Conservation (phyloP, 1,140 invertebrate genomes). For the Micrasema longulum region DNA sequence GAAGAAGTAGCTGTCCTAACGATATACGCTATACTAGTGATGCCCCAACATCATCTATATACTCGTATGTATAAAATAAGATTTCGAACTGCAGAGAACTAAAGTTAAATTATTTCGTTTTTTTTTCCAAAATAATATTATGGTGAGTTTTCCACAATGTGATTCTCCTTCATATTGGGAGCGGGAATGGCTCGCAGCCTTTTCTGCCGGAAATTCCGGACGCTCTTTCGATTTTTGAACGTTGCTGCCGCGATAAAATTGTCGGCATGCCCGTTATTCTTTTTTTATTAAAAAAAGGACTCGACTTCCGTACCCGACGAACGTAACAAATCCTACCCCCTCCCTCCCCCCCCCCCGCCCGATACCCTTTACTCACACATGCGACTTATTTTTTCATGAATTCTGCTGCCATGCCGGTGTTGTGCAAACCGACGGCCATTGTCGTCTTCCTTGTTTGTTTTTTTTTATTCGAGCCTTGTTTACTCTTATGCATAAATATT, state of each 20-base stretch:
- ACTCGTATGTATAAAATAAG: no score
- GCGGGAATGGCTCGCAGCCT: conserved; percentile 14
- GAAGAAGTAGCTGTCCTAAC: no score
- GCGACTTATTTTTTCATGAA: conserved; percentile 38
- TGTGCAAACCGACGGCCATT: background rate
- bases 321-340: conserved; percentile 9
- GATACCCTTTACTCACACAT: background rate
- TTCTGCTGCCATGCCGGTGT: conserved; percentile 7
- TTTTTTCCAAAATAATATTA: conserved; percentile 7
- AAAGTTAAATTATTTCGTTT: no score
- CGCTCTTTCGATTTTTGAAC: conserved; percentile 38
- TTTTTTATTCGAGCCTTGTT: conserved; percentile 3
- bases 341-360: background rate
- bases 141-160: conserved; percentile 22
- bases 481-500: no score
- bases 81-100: no score
- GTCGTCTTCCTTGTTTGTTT: conserved; percentile 13
- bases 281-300: conserved; percentile 33
- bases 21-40: no score
- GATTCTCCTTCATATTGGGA: conserved; percentile 2
- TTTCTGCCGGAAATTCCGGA: conserved; percentile 31
- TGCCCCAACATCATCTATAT: no score
- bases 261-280: conserved; percentile 25
- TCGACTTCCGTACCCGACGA: conserved; percentile 11
- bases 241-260: conserved; percentile 39